These are phyloP conservation scores for Ochropacha duplaris DNA, from an alignment of 2,888 invertebrate species.

Conservation along the genomic window DNA sequence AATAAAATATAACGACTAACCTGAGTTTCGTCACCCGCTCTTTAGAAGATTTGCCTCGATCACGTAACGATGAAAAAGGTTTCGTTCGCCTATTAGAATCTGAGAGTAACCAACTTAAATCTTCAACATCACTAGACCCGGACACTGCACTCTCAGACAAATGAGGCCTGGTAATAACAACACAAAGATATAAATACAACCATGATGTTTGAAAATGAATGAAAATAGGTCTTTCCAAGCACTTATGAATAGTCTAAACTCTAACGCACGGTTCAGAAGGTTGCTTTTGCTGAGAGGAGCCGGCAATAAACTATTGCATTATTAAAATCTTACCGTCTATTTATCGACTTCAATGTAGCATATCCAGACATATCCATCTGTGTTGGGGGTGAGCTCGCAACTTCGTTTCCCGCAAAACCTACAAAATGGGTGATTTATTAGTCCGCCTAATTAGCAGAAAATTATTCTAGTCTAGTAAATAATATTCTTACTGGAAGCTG, in stretches of 20 bases:
- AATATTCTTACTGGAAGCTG: constrained; percentile 78
- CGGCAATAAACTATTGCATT: no score
- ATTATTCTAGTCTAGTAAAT: constrained; percentile 14
- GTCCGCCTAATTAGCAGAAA: background rate
- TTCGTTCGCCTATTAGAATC: constrained; percentile 86
- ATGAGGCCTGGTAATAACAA: constrained; percentile 75
- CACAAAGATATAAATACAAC: background rate
- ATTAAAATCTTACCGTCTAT: constrained; percentile 76
- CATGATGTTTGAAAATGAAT: no score
- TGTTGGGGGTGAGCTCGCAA: constrained; percentile 84
- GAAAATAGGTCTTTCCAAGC: no score
- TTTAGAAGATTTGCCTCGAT: constrained; percentile 61
- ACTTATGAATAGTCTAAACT: no score
- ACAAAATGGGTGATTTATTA: constrained; percentile 14
- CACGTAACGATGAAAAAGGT: constrained; percentile 85
- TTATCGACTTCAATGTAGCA: constrained; percentile 86
- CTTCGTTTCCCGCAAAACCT: constrained; percentile 81
- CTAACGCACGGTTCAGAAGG: no score
- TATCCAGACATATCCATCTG: constrained; percentile 90
- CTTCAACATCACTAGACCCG: constrained; percentile 81
- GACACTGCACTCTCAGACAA: constrained; percentile 85
- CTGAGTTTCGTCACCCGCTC: constrained; percentile 70
- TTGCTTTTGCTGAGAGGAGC: no score
- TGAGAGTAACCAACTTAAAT: constrained; percentile 86
- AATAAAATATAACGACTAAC: constrained; percentile 32